These are phyloP conservation scores for Nematostella vectensis DNA, from an alignment of 92 coral and sea anemone genomes.

Conservation along the genomic window DNA sequence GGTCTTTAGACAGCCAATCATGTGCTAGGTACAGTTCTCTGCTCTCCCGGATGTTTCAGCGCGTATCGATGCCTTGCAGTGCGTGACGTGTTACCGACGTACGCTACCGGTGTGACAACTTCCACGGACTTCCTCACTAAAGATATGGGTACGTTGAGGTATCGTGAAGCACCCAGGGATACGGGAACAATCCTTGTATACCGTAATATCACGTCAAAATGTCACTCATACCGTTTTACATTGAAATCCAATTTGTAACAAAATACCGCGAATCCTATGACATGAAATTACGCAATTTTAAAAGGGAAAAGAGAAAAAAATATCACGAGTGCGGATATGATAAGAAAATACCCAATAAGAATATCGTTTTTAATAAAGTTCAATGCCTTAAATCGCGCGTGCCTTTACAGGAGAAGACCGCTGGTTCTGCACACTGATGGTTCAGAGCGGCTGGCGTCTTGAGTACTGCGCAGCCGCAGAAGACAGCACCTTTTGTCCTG, in stretches of 20 bases:
- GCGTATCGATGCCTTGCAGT: conserved; percentile 85
- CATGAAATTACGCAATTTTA: no score
- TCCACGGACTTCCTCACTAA: conserved; percentile 87
- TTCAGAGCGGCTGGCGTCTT: conserved; percentile 91
- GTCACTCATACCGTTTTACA: no score
- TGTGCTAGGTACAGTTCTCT: conserved; percentile 93
- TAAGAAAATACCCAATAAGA: no score
- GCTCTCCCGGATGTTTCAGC: conserved; percentile 98
- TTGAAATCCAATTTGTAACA: no score
- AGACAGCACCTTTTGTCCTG: conserved; percentile 91
- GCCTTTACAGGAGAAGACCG: conserved; percentile 99
- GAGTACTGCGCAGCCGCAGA: conserved; percentile 98
- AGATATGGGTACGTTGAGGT: conserved; percentile 96
- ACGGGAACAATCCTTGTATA: no score
- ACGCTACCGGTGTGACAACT: conserved; percentile 69
- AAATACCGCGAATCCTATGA: no score
- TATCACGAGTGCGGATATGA: no score
- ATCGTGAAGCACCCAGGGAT: no score
- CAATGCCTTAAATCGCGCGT: no score
- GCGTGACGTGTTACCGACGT: conserved; percentile 83
- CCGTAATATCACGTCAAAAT: background rate
- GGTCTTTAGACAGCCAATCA: conserved; percentile 80
- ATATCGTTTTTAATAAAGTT: no score
- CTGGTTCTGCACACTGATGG: conserved; percentile 98
- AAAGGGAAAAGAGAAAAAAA: no score